These are phyloP conservation scores for Bombus ignitus DNA, from an alignment of 1,140 invertebrate species.

Conservation along the genomic window DNA sequence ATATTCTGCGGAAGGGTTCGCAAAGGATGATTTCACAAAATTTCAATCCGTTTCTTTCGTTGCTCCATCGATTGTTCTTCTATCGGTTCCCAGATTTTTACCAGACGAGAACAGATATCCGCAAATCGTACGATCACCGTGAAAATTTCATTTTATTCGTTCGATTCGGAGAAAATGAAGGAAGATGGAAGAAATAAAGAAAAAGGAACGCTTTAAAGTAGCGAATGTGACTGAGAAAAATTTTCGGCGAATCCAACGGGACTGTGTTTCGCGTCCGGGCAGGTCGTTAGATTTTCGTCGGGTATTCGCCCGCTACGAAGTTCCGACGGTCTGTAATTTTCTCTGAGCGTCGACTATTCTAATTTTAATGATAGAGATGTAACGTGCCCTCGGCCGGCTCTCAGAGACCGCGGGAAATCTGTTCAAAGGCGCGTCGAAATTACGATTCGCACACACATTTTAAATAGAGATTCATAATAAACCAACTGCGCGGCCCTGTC, in stretches of 20 bases:
- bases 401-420: conserved; percentile 9
- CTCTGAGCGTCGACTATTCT: conserved; percentile 17
- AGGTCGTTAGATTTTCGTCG: conserved; percentile 22
- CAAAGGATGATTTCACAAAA: not conserved
- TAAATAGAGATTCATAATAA: not conserved
- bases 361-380: conserved; percentile 38
- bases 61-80: not conserved
- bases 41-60: not conserved
- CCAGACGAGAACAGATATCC: not conserved
- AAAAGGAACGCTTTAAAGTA: too few relatives aligned
- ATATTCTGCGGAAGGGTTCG: not conserved
- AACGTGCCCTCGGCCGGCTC: not conserved
- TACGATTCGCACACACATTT: conserved; percentile 4
- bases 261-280: not conserved
- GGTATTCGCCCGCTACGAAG: not conserved
- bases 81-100: not conserved
- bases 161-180: not conserved
- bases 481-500: too few relatives aligned
- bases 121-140: not conserved
- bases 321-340: conserved; percentile 28
- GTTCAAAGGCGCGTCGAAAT: conserved; percentile 13
- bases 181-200: too few relatives aligned
- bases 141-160: not conserved
- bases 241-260: conserved; percentile 1
- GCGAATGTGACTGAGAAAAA: not conserved